Conservation (phyloP, 2,113 vertebrate species). For the Pteronura brasiliensis region DNA sequence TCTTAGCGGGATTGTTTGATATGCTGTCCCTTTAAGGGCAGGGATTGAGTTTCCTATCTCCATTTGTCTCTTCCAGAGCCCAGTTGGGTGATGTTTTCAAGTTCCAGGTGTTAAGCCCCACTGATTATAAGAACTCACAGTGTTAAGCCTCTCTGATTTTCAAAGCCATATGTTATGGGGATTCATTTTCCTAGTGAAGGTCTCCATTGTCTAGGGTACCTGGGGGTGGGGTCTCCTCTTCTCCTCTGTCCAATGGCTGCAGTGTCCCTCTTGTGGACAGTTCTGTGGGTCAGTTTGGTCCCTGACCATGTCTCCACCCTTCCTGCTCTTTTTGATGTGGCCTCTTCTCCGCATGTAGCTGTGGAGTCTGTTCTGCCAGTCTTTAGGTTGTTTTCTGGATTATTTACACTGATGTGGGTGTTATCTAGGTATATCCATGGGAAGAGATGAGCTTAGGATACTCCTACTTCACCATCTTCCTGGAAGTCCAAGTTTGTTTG, state of each 20-base stretch:
- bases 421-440: not conserved
- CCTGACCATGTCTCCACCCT: no score
- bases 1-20: not conserved
- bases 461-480: not conserved
- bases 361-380: not conserved
- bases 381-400: not conserved
- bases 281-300: not conserved
- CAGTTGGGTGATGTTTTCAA: not conserved
- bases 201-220: not conserved
- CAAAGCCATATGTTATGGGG: not conserved
- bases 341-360: not conserved
- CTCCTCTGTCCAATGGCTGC: not conserved
- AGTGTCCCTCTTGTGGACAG: not conserved
- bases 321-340: no score
- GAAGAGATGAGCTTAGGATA: not conserved
- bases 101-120: not conserved
- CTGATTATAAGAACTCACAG: not conserved
- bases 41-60: not conserved
- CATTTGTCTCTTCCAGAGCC: not conserved
- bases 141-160: not conserved
- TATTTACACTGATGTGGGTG: not conserved
- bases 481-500: not conserved
- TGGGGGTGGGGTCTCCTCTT: not conserved
- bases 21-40: not conserved
- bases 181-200: not conserved